Percentiles rank a stretch among this genome's conserved stretches.
These are phyloP conservation scores for Protobothrops mucrosquamatus DNA, from an alignment of 2,113 vertebrate species.

Conservation along the genomic window DNA sequence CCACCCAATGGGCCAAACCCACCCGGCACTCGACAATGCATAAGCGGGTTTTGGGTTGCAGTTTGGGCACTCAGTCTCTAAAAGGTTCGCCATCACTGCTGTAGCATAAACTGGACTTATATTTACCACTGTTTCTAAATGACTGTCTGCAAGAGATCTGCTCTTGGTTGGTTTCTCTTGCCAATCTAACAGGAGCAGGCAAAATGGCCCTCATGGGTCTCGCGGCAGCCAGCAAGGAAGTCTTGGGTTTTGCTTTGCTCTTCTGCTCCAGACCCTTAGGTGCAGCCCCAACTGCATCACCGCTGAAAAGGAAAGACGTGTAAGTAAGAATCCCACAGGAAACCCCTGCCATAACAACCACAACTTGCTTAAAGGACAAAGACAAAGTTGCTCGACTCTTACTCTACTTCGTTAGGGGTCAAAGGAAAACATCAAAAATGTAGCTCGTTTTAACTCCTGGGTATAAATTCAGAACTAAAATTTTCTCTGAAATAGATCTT, in stretches of 20 bases:
- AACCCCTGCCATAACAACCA: constrained; percentile 6
- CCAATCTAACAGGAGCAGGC: constrained; percentile 77
- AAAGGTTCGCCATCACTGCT: too few species aligned
- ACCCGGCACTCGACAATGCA: too few species aligned
- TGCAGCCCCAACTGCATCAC: constrained; percentile 53
- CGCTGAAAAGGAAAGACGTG: constrained; percentile 56
- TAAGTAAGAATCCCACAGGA: not conserved
- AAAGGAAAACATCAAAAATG: not conserved
- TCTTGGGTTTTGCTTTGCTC: constrained; percentile 68
- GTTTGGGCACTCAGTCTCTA: too few species aligned
- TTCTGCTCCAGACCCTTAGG: constrained; percentile 69
- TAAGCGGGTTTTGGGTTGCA: too few species aligned
- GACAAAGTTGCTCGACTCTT: not conserved
- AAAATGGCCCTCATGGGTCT: constrained; percentile 89
- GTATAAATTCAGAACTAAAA: not conserved
- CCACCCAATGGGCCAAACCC: too few species aligned
- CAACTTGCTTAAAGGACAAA: not conserved
- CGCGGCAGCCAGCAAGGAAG: constrained; percentile 72
- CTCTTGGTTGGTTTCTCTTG: constrained; percentile 63
- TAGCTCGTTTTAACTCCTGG: not conserved
- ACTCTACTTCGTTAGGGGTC: not conserved
- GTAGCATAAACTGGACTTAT: constrained; percentile 1
- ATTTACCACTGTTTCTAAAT: constrained; percentile 64
- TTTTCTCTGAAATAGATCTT: constrained; percentile 30
- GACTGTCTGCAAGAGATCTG: constrained; percentile 58